Base-by-base conservation (phyloP, 2,888 invertebrate genomes). In the Lasioglossum malachurum region DNA sequence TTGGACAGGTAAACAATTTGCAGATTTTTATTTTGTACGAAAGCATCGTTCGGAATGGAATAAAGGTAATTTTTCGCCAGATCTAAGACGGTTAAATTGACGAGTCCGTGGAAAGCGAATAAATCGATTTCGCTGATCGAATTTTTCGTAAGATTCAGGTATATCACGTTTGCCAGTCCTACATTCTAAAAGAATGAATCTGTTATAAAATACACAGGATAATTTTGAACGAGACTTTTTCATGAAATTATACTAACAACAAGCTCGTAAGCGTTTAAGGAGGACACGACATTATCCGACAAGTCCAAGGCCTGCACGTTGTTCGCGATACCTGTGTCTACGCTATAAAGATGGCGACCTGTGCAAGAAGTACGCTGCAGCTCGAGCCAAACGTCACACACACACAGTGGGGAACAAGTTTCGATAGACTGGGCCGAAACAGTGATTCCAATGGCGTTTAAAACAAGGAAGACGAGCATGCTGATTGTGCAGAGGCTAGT, bases 21-120 rank as follows among this genome's bases (percentile, higher is more conserved):
- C 27, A 96, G 87, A 78, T 92, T 94, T 14, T 87, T 89, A n/a
- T 92, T 94, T 31, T 92, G 88, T 8, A 92, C 87, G 87, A 96
- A 96, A 4, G 95, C 95, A 44, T 95, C 95, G 2, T 95, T 91
- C 2, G 94, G 92, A 53, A 96, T 91, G 64, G 92, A 93, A 60
- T 95, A 92, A 19, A 96, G 91, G 80, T 94, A 94, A 91, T 96
- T 96, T 75, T 90, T 90, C 44, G 96, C 96, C 83, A 96, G 88
- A 86, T 96, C 96, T 41, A 96, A 91, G 60, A 95, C 94, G 14
- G 95, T 93, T 14, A 96, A 94, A 78, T 96, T 95, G 5, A 94
- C 87, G 77, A 96, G 93, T 4, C 95, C 95, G 53, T 93, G 93
- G 86, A 96, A 96, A 3, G 96, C 96, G 44, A 93, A 92, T 2